Conservation (phyloP, 2,888 invertebrate species). For the Dascillus cervinus region DNA sequence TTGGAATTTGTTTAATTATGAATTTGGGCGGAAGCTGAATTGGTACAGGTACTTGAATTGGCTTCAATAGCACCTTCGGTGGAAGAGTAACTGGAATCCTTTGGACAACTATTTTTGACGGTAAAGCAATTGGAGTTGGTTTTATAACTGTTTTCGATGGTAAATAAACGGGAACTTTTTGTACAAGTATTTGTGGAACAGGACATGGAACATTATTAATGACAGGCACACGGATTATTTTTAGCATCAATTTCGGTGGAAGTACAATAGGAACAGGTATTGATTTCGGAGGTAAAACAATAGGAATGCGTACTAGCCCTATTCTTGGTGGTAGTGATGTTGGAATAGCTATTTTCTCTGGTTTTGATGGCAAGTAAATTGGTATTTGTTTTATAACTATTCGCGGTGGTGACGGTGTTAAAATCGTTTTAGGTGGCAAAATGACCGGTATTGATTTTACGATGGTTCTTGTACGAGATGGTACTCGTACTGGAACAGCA, state of each 20-base stretch:
- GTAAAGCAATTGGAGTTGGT: conserved; percentile 2
- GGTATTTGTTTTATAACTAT: conserved; percentile 8
- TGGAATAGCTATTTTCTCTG: conserved; percentile 5
- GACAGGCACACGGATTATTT: not conserved
- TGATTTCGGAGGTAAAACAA: conserved; percentile 4
- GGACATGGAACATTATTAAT: not conserved
- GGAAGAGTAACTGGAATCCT: not conserved
- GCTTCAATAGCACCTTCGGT: conserved; percentile 6
- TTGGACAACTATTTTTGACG: conserved; percentile 1
- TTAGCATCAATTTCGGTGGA: conserved; percentile 1
- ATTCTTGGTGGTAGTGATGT: not conserved
- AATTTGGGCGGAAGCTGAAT: not conserved
- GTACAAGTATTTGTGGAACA: conserved; percentile 1
- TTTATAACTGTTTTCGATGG: not conserved
- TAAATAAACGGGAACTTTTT: conserved; percentile 1
- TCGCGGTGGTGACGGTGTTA: conserved; percentile 2
- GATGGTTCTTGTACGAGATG: too few relatives aligned
- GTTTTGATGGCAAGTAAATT: conserved; percentile 2
- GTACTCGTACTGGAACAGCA: not conserved
- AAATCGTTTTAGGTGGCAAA: too few relatives aligned
- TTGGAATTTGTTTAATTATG: conserved; percentile 1
- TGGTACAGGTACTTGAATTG: conserved; percentile 3
- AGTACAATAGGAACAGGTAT: not conserved
- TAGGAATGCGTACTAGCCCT: too few relatives aligned
- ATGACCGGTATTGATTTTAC: too few relatives aligned